Evolutionary conservation across 2,888 invertebrate genomes (phyloP), one percentile per base, ranked within the genome.

Genomic region (Athripsodes cinereus): DNA sequence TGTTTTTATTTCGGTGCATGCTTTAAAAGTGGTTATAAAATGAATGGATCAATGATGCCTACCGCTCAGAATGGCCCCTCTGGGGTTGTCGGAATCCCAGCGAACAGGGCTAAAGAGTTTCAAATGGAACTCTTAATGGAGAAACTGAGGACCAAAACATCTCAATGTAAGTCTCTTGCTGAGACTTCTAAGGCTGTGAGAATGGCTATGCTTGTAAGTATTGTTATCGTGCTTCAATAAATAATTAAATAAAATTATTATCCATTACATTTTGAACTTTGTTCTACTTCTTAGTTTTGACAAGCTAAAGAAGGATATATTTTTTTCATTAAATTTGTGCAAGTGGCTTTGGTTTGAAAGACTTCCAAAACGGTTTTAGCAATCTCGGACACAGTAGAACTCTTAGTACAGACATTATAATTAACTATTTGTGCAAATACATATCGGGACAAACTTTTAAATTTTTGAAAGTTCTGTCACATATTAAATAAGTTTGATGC

Each of bases 101-200:
- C 60, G 22, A 57, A 60, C 13, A 54, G 53, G 47, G 50, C 55
- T 8, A 60, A 60, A 50, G 57, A 60, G 40, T 74, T 78, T 53
- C 90, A 92, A 71, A 84, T 90, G 76, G 91, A 93, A 73, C 82
- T 92, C 60, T 78, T 95, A 62, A 95, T 96, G 94, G 95, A 96
- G 71, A 91, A 91, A 70, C 76, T 96, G 54, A 84, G 94, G 58
- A 88, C 90, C 47, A 92, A 93, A 76, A 82, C 88, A 62, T 81
- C 85, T 53, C 90, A 91, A 65, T 86, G 85, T 66, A 92, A 91
- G 74, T 85, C 88, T 62, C 84, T 95, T 70, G 81, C 83, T 59
- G 95, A 96, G 71, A 90, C 90, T 64, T 89, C 94, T 19, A 95
- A 95, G 75, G 87, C 88, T 66, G 84, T 94, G 65, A 82, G 93